Evolutionary conservation across 2,888 invertebrate species (phyloP).

Genomic region (Drosophila colorata): DNA sequence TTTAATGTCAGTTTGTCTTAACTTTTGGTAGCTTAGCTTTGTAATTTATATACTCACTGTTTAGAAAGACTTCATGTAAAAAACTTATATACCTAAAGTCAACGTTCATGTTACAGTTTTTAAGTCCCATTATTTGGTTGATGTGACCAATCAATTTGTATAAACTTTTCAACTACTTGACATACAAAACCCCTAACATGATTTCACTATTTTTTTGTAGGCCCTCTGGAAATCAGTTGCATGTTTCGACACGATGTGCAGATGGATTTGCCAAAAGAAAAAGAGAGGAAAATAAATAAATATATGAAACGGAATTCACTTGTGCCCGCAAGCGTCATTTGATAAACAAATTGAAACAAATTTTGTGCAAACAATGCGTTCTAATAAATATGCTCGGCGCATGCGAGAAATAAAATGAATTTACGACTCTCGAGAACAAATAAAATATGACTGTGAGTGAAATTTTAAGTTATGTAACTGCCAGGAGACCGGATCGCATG

Average conservation of each 20-base stretch:
- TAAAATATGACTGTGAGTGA: constrained; percentile 62
- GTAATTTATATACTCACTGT: too few relatives aligned
- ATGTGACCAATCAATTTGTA: too few relatives aligned
- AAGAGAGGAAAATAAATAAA: neutral
- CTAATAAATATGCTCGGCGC: constrained; percentile 57
- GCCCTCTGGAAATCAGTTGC: constrained; percentile 13
- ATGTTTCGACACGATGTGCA: constrained; percentile 11
- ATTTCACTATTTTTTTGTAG: neutral
- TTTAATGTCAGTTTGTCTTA: too few relatives aligned
- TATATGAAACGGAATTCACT: constrained; percentile 4
- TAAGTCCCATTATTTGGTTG: too few relatives aligned
- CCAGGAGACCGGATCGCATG: constrained; percentile 40
- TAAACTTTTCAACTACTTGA: constrained; percentile 6
- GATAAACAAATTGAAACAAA: constrained; percentile 51
- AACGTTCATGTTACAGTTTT: too few relatives aligned
- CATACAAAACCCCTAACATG: neutral
- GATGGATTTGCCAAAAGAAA: constrained; percentile 1
- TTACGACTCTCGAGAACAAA: constrained; percentile 64
- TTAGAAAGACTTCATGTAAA: too few relatives aligned
- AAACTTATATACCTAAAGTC: too few relatives aligned
- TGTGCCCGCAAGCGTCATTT: constrained; percentile 32
- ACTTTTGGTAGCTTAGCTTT: too few relatives aligned
- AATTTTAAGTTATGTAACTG: constrained; percentile 40
- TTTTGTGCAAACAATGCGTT: constrained; percentile 54
- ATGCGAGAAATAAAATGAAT: constrained; percentile 63